Conservation (phyloP, 2,888 invertebrate species). For the Mactromeris polynyma region DNA sequence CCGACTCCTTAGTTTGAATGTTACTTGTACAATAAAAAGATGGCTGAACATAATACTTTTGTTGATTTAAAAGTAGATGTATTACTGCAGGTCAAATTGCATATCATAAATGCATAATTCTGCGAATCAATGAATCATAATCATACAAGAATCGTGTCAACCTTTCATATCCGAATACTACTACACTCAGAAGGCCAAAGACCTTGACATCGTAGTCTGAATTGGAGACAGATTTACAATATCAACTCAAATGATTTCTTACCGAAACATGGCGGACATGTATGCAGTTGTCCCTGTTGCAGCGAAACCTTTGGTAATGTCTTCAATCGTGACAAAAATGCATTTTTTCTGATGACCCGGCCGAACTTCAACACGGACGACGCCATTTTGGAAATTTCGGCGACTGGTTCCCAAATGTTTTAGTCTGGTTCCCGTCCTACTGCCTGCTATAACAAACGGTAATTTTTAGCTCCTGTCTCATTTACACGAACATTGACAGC, state of each 20-base stretch:
- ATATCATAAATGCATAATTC: too few relatives aligned
- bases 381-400: conserved; percentile 64
- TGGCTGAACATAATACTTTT: too few relatives aligned
- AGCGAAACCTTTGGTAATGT: background rate
- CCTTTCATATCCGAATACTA: background rate
- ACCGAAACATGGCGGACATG: conserved; percentile 30
- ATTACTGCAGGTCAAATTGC: too few relatives aligned
- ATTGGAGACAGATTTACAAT: background rate
- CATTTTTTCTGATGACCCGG: conserved; percentile 47
- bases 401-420: background rate
- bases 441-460: too few relatives aligned
- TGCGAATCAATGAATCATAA: too few relatives aligned
- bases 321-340: conserved; percentile 28
- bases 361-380: conserved; percentile 63
- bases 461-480: too few relatives aligned
- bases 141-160: background rate
- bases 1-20: too few relatives aligned
- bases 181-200: background rate
- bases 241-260: background rate
- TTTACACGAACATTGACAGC: too few relatives aligned
- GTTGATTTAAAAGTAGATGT: too few relatives aligned
- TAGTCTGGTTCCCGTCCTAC: background rate
- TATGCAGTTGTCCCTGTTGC: conserved; percentile 24
- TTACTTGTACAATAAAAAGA: too few relatives aligned
- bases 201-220: background rate